Percentiles rank a stretch among this genome's conserved stretches.
phyloP scores from a whole-genome alignment of 2,113 vertebrate genomes.

The Willisornis vidua region DNA sequence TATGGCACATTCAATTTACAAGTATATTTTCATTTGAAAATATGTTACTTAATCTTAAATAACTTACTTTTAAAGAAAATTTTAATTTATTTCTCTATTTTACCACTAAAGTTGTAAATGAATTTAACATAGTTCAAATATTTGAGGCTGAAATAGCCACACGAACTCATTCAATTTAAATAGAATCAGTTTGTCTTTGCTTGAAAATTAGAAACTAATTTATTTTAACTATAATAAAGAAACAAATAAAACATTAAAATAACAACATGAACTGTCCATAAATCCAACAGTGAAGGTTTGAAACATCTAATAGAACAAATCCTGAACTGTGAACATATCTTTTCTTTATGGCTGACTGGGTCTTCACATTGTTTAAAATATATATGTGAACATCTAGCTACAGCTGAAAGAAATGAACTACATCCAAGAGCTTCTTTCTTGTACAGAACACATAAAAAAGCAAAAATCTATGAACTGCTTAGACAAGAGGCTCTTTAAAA shows the following conservation, averaged over 20 bases:
- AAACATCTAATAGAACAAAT: not conserved
- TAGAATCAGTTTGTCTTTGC: conserved; percentile 20
- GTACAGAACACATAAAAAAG: not conserved
- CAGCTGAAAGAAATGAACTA: conserved; percentile 41
- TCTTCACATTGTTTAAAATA: not conserved
- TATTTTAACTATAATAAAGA: not conserved
- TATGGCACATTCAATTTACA: not conserved
- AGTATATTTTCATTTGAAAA: not conserved
- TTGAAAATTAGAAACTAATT: conserved; percentile 54
- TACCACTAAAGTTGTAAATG: conserved; percentile 48
- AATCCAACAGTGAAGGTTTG: not conserved
- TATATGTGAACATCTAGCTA: not conserved
- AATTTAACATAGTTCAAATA: conserved; percentile 46
- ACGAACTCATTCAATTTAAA: conserved; percentile 50
- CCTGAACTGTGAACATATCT: conserved; percentile 28
- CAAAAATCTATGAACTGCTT: not conserved
- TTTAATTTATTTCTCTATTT: conserved; percentile 42
- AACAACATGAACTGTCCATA: not conserved
- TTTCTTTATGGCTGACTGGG: conserved; percentile 17
- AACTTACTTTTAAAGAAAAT: conserved; percentile 1
- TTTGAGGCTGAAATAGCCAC: conserved; percentile 48
- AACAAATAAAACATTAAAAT: not conserved
- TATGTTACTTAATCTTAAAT: not conserved
- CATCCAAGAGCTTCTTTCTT: not conserved
- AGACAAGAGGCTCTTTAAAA: not conserved